Percentiles rank a stretch among this genome's conserved stretches.
phyloP scores from a whole-genome alignment of 2,797 vertebrate species.

The Cephalopachus bancanus region DNA sequence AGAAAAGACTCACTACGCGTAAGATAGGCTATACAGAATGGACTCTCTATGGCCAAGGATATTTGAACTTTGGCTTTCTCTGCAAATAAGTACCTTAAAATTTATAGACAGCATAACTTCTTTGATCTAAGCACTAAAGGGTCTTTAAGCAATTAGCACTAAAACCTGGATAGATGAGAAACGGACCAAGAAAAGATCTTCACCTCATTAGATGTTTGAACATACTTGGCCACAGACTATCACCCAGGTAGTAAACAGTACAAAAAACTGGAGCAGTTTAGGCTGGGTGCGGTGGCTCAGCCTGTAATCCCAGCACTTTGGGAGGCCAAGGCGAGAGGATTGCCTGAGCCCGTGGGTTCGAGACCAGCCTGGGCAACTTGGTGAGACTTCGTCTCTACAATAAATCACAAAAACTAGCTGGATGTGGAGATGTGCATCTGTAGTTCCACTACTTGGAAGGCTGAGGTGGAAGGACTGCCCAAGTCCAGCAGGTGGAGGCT shows the following conservation, averaged over 20 bases:
- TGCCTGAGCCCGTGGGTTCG: too few species aligned
- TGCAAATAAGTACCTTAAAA: too few species aligned
- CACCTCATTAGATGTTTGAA: not conserved
- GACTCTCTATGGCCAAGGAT: not conserved
- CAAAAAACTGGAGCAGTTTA: not conserved
- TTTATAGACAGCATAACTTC: not conserved
- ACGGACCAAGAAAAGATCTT: not conserved
- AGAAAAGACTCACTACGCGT: not conserved
- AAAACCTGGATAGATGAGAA: not conserved
- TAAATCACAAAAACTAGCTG: too few species aligned
- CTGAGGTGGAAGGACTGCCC: too few species aligned
- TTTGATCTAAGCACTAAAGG: not conserved
- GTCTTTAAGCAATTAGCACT: not conserved
- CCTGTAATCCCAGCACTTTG: too few species aligned
- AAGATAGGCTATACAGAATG: not conserved
- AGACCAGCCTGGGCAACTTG: too few species aligned
- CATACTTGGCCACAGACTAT: not conserved
- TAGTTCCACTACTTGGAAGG: too few species aligned
- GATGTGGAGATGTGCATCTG: too few species aligned
- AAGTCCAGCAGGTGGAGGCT: too few species aligned
- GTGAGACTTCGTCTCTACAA: too few species aligned
- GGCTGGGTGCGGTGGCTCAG: too few species aligned
- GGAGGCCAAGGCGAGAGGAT: too few species aligned
- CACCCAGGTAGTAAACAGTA: slow-evolving; percentile 23
- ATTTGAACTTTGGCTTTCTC: not conserved